A percentile compares a stretch with the other conserved stretches of the same genome.
Evolutionary conservation across 1,140 invertebrate species (phyloP).

Genomic region (Caerostris extrusa): DNA sequence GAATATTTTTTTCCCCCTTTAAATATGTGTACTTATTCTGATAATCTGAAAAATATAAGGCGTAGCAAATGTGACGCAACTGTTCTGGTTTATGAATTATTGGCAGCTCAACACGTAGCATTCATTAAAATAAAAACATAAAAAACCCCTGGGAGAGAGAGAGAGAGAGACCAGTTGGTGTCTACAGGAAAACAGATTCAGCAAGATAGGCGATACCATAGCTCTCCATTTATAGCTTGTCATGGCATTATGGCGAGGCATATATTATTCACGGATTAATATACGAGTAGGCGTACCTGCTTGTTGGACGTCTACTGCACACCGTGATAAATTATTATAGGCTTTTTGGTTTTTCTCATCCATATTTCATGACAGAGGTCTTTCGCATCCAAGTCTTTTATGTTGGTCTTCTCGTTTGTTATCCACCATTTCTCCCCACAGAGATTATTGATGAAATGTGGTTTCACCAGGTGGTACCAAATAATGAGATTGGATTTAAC

Average conservation of each 20-base stretch:
- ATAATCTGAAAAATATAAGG: too few relatives aligned
- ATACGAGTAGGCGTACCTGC: constrained; percentile 58
- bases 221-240: constrained; percentile 51
- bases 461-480: background rate
- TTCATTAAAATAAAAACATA: background rate
- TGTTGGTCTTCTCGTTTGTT: background rate
- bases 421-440: background rate
- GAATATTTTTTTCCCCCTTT: too few relatives aligned
- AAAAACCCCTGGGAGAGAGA: background rate
- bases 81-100: background rate
- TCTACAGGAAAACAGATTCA: constrained; percentile 35
- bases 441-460: background rate
- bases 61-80: too few relatives aligned
- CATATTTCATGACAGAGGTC: constrained; percentile 33
- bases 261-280: constrained; percentile 54
- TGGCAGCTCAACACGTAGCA: background rate
- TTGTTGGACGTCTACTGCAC: background rate
- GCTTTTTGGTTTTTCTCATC: constrained; percentile 46
- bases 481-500: constrained; percentile 17
- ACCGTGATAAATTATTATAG: constrained; percentile 47
- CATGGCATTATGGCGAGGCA: constrained; percentile 5
- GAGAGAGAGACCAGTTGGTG: background rate
- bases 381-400: background rate
- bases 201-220: constrained; percentile 46
- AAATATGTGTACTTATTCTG: too few relatives aligned